A percentile compares a stretch with the other conserved stretches of the same genome.
Conservation (phyloP, 2,797 vertebrate genomes). For the Macropus fuliginosus region DNA sequence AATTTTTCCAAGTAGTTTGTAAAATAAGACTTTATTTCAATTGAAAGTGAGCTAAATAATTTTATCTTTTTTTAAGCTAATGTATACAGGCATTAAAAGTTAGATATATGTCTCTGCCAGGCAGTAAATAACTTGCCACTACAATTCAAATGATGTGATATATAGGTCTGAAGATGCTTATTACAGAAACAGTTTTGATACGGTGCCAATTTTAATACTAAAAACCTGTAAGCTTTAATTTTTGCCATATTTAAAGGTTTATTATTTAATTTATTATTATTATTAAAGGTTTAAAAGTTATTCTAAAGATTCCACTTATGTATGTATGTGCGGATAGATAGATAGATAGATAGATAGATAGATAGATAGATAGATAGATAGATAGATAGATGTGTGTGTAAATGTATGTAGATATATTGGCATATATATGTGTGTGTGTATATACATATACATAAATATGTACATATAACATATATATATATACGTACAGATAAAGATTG, state of each 20-base stretch:
- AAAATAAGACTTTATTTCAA: not conserved
- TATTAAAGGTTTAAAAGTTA: not conserved
- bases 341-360: not conserved
- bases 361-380: no score
- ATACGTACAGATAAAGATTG: no score
- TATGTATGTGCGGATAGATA: no score
- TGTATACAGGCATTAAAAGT: not conserved
- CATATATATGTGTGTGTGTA: no score
- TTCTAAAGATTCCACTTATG: not conserved
- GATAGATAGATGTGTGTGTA: no score
- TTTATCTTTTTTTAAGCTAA: not conserved
- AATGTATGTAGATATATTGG: no score
- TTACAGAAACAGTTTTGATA: not conserved
- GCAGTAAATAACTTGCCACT: not conserved
- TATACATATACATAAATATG: no score
- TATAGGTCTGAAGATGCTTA: not conserved
- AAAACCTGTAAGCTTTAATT: not conserved
- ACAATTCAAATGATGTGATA: not conserved
- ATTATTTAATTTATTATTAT: no score
- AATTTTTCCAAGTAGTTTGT: not conserved
- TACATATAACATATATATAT: no score
- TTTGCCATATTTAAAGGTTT: not conserved
- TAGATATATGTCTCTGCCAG: not conserved
- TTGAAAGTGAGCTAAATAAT: not conserved
- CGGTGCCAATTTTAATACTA: not conserved